These are phyloP conservation scores for Plagiodera versicolora DNA, from an alignment of 2,888 invertebrate species.

Conservation along the genomic window DNA sequence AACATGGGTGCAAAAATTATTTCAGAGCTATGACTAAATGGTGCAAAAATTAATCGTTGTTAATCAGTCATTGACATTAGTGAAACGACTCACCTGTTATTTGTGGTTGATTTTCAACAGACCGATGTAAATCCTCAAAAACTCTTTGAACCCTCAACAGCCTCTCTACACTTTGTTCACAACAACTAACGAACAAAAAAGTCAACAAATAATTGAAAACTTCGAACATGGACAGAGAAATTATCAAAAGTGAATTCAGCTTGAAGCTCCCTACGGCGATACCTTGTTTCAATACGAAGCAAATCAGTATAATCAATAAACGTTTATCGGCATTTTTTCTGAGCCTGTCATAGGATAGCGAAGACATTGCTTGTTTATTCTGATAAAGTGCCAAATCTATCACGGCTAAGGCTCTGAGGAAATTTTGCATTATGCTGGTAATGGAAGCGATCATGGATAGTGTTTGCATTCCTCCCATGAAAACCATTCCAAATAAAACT, in stretches of 20 bases:
- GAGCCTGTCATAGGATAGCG: not conserved
- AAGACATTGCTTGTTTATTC: not conserved
- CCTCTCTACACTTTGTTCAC: not conserved
- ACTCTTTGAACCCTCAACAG: not conserved
- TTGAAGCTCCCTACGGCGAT: not conserved
- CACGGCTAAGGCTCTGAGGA: not conserved
- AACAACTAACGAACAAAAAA: not conserved
- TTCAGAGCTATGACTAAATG: not conserved
- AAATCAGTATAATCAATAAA: not conserved
- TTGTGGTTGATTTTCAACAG: not conserved
- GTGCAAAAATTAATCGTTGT: too few species aligned
- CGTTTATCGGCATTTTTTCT: not conserved
- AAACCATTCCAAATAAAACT: not conserved
- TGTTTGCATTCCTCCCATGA: not conserved
- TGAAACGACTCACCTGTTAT: not conserved
- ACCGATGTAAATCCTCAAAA: not conserved
- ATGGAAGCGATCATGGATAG: not conserved
- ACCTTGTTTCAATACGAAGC: not conserved
- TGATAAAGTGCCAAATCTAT: not conserved
- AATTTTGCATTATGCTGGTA: not conserved
- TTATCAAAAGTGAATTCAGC: not conserved
- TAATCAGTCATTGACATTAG: too few species aligned
- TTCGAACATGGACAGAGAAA: not conserved
- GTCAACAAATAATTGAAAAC: not conserved
- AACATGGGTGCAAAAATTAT: too few species aligned